Evolutionary conservation across 2,113 vertebrate genomes (phyloP).

Genomic region (Paraplagusia blochii): DNA sequence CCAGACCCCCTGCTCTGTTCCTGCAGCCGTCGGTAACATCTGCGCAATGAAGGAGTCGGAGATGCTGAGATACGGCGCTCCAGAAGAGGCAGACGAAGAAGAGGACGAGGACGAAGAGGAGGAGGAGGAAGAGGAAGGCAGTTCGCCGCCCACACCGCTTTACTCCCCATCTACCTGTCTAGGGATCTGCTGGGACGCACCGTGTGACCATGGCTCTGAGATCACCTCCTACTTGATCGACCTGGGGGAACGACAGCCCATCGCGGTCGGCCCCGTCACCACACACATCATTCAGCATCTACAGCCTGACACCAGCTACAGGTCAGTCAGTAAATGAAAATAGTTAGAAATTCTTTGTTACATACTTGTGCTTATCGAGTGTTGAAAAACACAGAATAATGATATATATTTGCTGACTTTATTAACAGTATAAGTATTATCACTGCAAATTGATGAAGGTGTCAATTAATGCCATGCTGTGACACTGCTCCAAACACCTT

Average conservation of each 20-base stretch:
- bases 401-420: no score
- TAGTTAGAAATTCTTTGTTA: no score
- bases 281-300: conserved; percentile 85
- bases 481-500: no score
- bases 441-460: no score
- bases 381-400: no score
- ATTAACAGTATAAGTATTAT: no score
- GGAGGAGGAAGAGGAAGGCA: conserved; percentile 3
- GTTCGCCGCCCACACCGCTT: conserved; percentile 40
- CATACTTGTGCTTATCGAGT: no score
- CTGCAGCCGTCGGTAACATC: conserved; percentile 85
- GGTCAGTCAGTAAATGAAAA: conserved; percentile 63
- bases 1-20: conserved; percentile 90
- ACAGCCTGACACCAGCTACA: conserved; percentile 97
- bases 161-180: conserved; percentile 93
- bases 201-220: conserved; percentile 90
- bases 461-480: no score
- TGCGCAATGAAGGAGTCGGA: conserved; percentile 83
- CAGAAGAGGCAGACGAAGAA: conserved; percentile 47
- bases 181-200: conserved; percentile 88
- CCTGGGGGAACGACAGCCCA: conserved; percentile 89
- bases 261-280: conserved; percentile 82
- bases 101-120: conserved; percentile 55
- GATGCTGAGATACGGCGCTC: conserved; percentile 56
- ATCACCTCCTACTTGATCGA: conserved; percentile 94